phyloP scores from a whole-genome alignment of 2,113 vertebrate genomes.

The Cololabis saira region DNA sequence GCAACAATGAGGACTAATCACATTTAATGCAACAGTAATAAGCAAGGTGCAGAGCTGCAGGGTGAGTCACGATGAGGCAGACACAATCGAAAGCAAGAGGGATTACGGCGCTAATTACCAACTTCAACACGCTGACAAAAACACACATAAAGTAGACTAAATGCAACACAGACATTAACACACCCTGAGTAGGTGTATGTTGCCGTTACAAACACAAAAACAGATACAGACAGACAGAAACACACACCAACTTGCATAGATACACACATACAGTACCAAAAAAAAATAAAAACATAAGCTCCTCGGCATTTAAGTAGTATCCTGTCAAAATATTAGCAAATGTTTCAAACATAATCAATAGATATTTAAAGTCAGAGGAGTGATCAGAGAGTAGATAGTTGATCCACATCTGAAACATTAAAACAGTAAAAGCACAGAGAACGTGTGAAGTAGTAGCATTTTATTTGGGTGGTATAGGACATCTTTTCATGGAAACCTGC shows the following conservation, averaged over 20 bases:
- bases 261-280: not conserved
- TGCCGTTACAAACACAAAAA: conserved; percentile 29
- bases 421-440: too few relatives aligned
- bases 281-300: conserved; percentile 3
- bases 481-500: too few relatives aligned
- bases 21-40: conserved; percentile 52
- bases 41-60: conserved; percentile 6
- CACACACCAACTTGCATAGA: too few relatives aligned
- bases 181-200: conserved; percentile 62
- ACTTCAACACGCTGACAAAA: conserved; percentile 15
- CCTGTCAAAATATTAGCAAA: not conserved
- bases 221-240: conserved; percentile 29
- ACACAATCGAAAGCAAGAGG: conserved; percentile 74
- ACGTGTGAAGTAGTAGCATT: too few relatives aligned
- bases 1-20: conserved; percentile 60
- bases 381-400: too few relatives aligned
- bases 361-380: not conserved
- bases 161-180: conserved; percentile 39
- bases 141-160: conserved; percentile 25
- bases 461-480: too few relatives aligned
- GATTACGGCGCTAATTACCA: conserved; percentile 45
- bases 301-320: fast-evolving
- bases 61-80: conserved; percentile 68
- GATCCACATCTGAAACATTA: too few relatives aligned
- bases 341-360: not conserved